Conservation (phyloP, 2,113 vertebrate species). For the Alouatta palliata region DNA sequence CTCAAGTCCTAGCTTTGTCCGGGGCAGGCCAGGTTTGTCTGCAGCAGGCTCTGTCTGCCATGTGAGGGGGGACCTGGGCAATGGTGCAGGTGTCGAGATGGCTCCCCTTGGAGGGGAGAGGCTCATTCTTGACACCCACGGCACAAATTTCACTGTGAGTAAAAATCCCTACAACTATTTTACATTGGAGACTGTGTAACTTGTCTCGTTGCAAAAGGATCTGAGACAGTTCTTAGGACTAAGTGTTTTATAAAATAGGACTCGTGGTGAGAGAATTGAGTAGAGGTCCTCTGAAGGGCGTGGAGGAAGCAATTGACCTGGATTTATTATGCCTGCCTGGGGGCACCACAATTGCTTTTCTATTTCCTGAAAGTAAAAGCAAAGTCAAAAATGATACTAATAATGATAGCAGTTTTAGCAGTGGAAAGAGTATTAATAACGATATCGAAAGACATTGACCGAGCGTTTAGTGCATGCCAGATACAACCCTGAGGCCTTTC, state of each 20-base stretch:
- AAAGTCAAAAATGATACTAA: background rate
- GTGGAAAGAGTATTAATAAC: background rate
- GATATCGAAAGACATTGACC: background rate
- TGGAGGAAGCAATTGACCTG: background rate
- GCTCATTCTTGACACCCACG: accelerated
- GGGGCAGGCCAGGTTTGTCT: constrained; percentile 94
- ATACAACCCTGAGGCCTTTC: background rate
- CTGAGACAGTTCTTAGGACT: background rate
- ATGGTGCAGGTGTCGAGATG: accelerated
- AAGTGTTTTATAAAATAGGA: background rate
- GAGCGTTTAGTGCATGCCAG: background rate
- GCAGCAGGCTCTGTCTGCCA: accelerated
- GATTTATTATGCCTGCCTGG: background rate
- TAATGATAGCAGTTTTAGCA: background rate
- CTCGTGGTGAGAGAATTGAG: background rate
- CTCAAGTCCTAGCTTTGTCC: constrained; percentile 90
- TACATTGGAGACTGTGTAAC: background rate
- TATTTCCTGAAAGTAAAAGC: background rate
- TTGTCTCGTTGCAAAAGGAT: background rate
- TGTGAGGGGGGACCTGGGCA: accelerated
- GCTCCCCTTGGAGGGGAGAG: background rate
- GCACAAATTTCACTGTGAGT: accelerated
- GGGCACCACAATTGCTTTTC: background rate
- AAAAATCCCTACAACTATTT: background rate
- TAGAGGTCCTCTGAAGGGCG: background rate